Conservation (phyloP, 1,140 invertebrate genomes). For the Scaptomyza graminum region DNA sequence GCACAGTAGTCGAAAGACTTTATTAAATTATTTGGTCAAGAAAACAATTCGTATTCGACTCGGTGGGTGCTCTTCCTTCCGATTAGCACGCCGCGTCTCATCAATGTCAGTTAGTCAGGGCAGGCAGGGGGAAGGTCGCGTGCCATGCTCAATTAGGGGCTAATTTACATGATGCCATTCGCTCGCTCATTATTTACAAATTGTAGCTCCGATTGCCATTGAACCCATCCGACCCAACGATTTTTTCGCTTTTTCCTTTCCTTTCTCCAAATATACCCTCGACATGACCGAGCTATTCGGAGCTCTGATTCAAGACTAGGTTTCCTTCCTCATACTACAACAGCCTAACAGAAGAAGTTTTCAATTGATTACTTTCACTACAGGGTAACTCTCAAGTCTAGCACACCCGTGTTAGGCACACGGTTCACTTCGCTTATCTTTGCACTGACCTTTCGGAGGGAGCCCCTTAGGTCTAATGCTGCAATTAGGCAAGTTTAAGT, state of each 20-base stretch:
- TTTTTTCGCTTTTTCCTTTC: background rate
- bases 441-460: conserved; percentile 1
- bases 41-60: conserved; percentile 21
- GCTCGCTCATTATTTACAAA: conserved; percentile 62
- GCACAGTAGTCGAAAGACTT: conserved; percentile 6
- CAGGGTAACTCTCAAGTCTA: no score
- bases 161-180: conserved; percentile 73
- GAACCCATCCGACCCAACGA: background rate
- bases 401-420: no score
- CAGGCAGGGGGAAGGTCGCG: conserved; percentile 16
- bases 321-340: no score
- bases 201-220: conserved; percentile 32
- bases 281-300: no score
- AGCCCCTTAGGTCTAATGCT: conserved; percentile 30
- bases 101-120: conserved; percentile 12
- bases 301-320: no score
- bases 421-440: background rate
- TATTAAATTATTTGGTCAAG: conserved; percentile 25
- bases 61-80: conserved; percentile 6
- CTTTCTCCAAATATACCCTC: no score
- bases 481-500: conserved; percentile 74
- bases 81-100: conserved; percentile 38
- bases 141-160: conserved; percentile 61
- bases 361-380: no score
- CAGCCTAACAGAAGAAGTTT: no score